Conservation (phyloP, 2,888 invertebrate species). For the Trichopoda pennipes region DNA sequence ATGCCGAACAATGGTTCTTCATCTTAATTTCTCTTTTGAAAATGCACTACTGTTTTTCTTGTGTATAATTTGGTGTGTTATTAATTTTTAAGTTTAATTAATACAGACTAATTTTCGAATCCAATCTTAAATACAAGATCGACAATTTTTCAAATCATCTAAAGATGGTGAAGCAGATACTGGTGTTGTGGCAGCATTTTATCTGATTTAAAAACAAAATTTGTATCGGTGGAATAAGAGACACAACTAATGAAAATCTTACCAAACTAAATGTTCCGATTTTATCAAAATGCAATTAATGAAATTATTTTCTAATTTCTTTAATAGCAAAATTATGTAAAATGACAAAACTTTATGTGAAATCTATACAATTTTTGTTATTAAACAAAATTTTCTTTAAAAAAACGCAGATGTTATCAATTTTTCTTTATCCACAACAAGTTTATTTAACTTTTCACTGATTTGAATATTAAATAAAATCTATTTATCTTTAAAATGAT, state of each 20-base stretch:
- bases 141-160: conserved; percentile 28
- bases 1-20: background rate
- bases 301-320: conserved; percentile 63
- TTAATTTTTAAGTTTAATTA: conserved; percentile 35
- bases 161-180: background rate
- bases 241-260: conserved; percentile 68
- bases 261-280: conserved; percentile 62
- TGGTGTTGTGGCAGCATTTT: conserved; percentile 25
- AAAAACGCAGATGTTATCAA: conserved; percentile 15
- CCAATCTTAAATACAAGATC: conserved; percentile 25
- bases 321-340: conserved; percentile 53
- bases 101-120: conserved; percentile 29
- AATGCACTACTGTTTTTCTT: conserved; percentile 31
- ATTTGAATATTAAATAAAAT: conserved; percentile 51
- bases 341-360: conserved; percentile 34
- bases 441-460: conserved; percentile 19
- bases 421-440: conserved; percentile 43
- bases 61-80: conserved; percentile 31
- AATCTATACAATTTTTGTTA: conserved; percentile 22
- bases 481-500: conserved; percentile 55
- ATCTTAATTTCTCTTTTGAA: background rate
- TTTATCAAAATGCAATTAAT: conserved; percentile 66
- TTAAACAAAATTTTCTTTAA: background rate
- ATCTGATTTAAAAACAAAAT: conserved; percentile 46
- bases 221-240: background rate